Evolutionary conservation across 2,797 vertebrate species (phyloP), one percentile per base, ranked within the genome.

Genomic region (Brotula barbata): DNA sequence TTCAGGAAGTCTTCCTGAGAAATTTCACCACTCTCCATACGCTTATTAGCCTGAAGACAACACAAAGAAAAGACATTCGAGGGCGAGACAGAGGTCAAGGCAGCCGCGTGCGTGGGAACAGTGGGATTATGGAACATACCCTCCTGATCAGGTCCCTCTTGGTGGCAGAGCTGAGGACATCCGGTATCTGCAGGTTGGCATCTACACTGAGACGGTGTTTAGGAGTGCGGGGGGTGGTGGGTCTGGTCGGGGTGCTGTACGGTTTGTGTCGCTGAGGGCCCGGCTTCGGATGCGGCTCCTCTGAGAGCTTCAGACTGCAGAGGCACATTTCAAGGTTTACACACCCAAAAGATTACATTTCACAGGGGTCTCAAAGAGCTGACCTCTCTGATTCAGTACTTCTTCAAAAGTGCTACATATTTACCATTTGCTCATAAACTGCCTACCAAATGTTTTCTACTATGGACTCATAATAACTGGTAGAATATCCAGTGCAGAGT

Each of bases 161-260:
- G 87, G 92, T 96, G 73, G 95, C 94, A 16, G 92, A 89, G 71
- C 94, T 96, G 45, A 99, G 74, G 64, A 90, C 95, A 58, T 98
- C 97, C 1, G 97, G 97, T 72, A 99, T 99, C 84, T 98, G 94
- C 77, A 99, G 88, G 86, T 99, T 95, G 64, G 94, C 94, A 73
- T 99, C 97, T 56, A 97, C 94, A 10, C 96, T 99, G 79, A 98
- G 91, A 6, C 96, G 93, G 64, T 96, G 96, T 85, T 97, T 98
- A 0, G 89, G 91, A 20, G 91, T 86, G 28, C 95, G 91, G 10
- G 94, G 93, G 4, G 92, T 92, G 0, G 91, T 19, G 62, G 94
- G 88, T n/a, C 95, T 93, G 64, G 92, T 92, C 49, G 84, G 85
- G 44, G 85, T 83, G 56, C 82, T 68, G 90, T 95, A 95, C 1